phyloP scores from a whole-genome alignment of 2,888 invertebrate species.

The Arctia plantaginis region DNA sequence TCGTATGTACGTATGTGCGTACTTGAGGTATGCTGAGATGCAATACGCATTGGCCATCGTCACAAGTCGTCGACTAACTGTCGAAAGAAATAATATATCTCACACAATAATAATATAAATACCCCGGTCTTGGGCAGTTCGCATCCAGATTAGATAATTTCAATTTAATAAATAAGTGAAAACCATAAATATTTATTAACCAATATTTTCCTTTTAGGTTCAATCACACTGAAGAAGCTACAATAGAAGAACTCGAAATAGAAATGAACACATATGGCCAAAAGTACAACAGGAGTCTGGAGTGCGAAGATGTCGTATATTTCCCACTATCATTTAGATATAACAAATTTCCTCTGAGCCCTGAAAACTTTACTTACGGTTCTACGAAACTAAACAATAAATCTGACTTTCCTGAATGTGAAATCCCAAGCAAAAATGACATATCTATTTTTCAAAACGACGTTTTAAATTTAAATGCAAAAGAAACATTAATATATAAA shows the following conservation, averaged over 20 bases:
- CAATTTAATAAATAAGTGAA: not conserved
- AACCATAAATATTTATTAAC: not conserved
- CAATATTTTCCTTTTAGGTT: conserved; percentile 70
- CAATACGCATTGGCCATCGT: not conserved
- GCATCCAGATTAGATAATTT: conserved; percentile 5
- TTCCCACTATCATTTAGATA: conserved; percentile 82
- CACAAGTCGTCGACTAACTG: too few species aligned
- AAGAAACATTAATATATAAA: conserved; percentile 59
- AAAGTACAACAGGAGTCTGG: conserved; percentile 67
- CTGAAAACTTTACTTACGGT: conserved; percentile 61
- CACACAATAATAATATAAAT: too few species aligned
- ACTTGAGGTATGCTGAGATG: not conserved
- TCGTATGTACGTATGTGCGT: not conserved
- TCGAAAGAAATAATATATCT: too few species aligned
- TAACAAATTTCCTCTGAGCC: conserved; percentile 80
- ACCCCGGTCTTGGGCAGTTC: not conserved
- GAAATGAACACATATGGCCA: conserved; percentile 72
- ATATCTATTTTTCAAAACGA: conserved; percentile 36
- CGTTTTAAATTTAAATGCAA: conserved; percentile 24
- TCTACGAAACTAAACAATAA: conserved; percentile 18
- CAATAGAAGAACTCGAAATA: conserved; percentile 78
- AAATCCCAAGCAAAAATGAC: conserved; percentile 13
- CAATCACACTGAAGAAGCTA: conserved; percentile 66
- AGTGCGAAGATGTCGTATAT: conserved; percentile 76
- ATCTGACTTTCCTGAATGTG: conserved; percentile 26